phyloP scores from a whole-genome alignment of 1,140 invertebrate species.

The Monochamus saltuarius region DNA sequence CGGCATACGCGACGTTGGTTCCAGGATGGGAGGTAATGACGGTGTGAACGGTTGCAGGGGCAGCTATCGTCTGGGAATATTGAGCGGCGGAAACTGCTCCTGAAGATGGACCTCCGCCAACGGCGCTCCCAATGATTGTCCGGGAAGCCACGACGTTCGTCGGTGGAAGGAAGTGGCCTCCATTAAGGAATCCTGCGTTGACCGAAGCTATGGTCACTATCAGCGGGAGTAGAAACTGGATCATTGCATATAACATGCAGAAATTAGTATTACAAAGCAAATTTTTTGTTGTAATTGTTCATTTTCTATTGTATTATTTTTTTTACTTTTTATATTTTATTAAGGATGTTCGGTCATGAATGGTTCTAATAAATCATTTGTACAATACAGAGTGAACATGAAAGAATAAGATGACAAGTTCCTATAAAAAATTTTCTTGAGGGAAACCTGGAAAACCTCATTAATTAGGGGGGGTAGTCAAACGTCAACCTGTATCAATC shows the following conservation, averaged over 20 bases:
- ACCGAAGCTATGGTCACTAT: not conserved
- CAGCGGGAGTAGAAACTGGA: not conserved
- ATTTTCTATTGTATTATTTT: too few relatives aligned
- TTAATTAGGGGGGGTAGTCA: too few relatives aligned
- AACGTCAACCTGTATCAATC: too few relatives aligned
- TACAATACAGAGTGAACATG: too few relatives aligned
- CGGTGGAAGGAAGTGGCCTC: not conserved
- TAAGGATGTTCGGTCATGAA: too few relatives aligned
- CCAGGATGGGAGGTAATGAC: constrained; percentile 3
- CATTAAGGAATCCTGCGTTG: constrained; percentile 2
- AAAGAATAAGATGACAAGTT: too few relatives aligned
- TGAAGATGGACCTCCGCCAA: not conserved
- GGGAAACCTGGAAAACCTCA: too few relatives aligned
- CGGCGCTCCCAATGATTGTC: not conserved
- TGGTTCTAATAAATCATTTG: too few relatives aligned
- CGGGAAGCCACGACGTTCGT: not conserved
- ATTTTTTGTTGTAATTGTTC: too few relatives aligned
- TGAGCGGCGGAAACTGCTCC: not conserved
- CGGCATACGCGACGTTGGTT: not conserved
- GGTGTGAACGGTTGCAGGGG: not conserved
- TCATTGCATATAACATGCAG: not conserved
- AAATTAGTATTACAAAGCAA: too few relatives aligned
- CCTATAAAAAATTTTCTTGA: too few relatives aligned
- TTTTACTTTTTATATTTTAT: too few relatives aligned
- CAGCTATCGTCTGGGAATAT: not conserved